Percentiles rank a stretch among this genome's conserved stretches.
phyloP scores from a whole-genome alignment of 2,888 invertebrate genomes.

The Blastobasis lacticolella region DNA sequence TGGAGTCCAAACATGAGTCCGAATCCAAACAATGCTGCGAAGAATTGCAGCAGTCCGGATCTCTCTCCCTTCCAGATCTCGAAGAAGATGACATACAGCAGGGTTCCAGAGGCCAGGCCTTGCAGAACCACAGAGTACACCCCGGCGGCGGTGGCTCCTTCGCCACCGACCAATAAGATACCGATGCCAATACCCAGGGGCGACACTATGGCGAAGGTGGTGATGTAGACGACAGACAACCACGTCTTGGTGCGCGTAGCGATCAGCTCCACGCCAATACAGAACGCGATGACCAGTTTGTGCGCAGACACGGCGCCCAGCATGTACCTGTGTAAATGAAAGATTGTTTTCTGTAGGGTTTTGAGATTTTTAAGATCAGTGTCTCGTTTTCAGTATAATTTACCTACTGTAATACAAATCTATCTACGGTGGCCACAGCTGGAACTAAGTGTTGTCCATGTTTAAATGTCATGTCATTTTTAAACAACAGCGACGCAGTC shows the following conservation, averaged over 20 bases:
- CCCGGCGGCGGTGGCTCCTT: conserved; percentile 72
- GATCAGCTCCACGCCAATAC: conserved; percentile 88
- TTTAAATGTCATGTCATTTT: too few relatives aligned
- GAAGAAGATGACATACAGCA: conserved; percentile 97
- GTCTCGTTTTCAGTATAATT: too few relatives aligned
- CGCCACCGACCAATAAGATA: conserved; percentile 76
- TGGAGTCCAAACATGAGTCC: conserved; percentile 81
- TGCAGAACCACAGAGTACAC: conserved; percentile 80
- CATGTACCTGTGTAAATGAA: conserved; percentile 77
- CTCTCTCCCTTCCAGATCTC: conserved; percentile 82
- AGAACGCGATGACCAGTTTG: conserved; percentile 90
- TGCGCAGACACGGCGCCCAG: conserved; percentile 89
- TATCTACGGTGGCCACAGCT: too few relatives aligned
- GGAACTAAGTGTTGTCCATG: too few relatives aligned
- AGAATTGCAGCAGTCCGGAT: conserved; percentile 77
- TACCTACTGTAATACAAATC: too few relatives aligned
- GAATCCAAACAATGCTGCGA: conserved; percentile 81
- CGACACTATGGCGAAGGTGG: conserved; percentile 85
- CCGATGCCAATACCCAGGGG: conserved; percentile 87
- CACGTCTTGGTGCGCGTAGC: conserved; percentile 78
- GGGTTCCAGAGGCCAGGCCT: conserved; percentile 93
- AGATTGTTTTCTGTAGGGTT: not conserved
- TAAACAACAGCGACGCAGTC: too few relatives aligned
- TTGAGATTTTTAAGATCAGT: too few relatives aligned
- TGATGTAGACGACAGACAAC: conserved; percentile 78